Percentiles rank a stretch among this genome's conserved stretches.
phyloP scores from a whole-genome alignment of 2,113 vertebrate species.

The Cathartes aura region DNA sequence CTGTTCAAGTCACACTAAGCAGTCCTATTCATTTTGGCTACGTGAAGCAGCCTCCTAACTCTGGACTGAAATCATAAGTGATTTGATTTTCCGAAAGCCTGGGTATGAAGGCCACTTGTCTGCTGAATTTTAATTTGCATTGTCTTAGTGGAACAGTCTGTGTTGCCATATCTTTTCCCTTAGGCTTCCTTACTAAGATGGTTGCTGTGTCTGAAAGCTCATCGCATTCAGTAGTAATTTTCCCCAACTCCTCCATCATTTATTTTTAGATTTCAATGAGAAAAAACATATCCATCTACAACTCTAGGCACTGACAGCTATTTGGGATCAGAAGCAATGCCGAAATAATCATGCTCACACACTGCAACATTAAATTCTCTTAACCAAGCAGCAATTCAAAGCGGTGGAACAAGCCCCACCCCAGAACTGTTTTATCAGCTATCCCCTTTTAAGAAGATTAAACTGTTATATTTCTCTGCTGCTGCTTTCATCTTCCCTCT shows the following conservation, averaged over 20 bases:
- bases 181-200: background rate
- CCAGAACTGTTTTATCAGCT: slow-evolving; percentile 46
- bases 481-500: slow-evolving; percentile 48
- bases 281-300: background rate
- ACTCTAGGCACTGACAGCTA: background rate
- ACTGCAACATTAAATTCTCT: slow-evolving; percentile 18
- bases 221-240: background rate
- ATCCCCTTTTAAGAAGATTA: slow-evolving; percentile 50
- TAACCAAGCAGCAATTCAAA: slow-evolving; percentile 33
- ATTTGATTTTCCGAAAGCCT: slow-evolving; percentile 9
- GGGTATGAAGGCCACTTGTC: background rate
- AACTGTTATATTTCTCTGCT: slow-evolving; percentile 39
- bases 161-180: background rate
- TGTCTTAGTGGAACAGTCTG: background rate
- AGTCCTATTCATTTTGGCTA: background rate
- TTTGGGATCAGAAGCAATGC: slow-evolving; percentile 16
- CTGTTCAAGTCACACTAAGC: background rate
- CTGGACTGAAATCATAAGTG: background rate
- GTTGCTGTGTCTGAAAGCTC: background rate
- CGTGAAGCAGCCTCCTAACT: background rate
- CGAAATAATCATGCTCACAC: background rate
- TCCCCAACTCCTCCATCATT: background rate
- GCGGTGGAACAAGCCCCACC: background rate
- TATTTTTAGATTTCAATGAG: slow-evolving; percentile 27
- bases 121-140: background rate